Conservation (phyloP, 2,113 vertebrate species). For the Lepus americanus region DNA sequence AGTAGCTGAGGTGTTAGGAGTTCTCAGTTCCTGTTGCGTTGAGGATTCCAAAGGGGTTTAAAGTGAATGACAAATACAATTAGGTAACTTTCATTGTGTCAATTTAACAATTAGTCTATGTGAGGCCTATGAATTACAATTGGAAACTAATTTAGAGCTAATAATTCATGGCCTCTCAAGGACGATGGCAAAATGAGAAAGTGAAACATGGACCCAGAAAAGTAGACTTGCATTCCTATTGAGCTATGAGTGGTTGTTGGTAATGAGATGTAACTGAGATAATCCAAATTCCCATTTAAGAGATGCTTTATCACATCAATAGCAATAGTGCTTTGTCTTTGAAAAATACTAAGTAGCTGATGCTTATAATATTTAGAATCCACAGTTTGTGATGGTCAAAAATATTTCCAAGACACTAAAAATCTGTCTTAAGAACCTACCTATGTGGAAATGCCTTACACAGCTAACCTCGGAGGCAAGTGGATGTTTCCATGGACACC, state of each 20-base stretch:
- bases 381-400: background rate
- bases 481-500: background rate
- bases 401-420: background rate
- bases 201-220: background rate
- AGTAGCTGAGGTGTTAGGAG: background rate
- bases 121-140: background rate
- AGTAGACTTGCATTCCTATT: background rate
- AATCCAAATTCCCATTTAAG: background rate
- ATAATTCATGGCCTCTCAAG: slow-evolving; percentile 28
- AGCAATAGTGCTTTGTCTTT: background rate
- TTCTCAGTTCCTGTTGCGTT: background rate
- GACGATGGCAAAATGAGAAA: background rate
- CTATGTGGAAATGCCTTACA: background rate
- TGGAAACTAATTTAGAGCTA: background rate
- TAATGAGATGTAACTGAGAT: background rate
- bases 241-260: background rate
- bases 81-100: background rate
- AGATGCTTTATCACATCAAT: background rate
- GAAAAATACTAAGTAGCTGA: background rate
- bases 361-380: background rate
- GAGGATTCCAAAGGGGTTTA: background rate
- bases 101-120: background rate
- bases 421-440: background rate
- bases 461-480: background rate
- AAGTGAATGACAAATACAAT: background rate